Evolutionary conservation across 2,113 vertebrate species (phyloP).

Genomic region (Halichoerus grypus): DNA sequence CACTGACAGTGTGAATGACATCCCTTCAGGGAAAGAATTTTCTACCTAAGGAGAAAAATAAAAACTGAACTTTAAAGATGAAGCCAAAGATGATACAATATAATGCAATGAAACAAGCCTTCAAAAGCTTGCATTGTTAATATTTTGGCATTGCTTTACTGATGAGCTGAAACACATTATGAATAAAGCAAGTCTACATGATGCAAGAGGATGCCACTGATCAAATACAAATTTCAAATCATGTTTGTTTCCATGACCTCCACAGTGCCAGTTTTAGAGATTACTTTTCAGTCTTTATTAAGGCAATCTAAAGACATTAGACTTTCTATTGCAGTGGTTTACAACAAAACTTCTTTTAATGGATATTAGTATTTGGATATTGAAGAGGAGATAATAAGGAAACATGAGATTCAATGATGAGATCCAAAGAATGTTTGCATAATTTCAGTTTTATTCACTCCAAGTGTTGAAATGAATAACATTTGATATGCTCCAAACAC

Average conservation of each 20-base stretch:
- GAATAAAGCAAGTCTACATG: slow-evolving; percentile 55
- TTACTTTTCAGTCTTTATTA: slow-evolving; percentile 59
- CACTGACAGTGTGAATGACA: slow-evolving; percentile 33
- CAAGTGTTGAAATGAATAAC: slow-evolving; percentile 54
- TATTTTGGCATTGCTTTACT: slow-evolving; percentile 55
- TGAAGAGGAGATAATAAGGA: slow-evolving; percentile 58
- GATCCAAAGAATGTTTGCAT: slow-evolving; percentile 49
- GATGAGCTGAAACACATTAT: slow-evolving; percentile 59
- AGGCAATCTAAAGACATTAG: slow-evolving; percentile 6
- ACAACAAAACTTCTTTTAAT: slow-evolving; percentile 41
- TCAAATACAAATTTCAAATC: slow-evolving; percentile 65
- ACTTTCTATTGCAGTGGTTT: not conserved
- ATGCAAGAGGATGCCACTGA: slow-evolving; percentile 62
- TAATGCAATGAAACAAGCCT: slow-evolving; percentile 42
- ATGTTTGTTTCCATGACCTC: slow-evolving; percentile 56
- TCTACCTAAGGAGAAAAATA: slow-evolving; percentile 72
- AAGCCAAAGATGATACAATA: slow-evolving; percentile 68
- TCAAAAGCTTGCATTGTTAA: slow-evolving; percentile 66
- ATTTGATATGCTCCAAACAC: slow-evolving; percentile 33
- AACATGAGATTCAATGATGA: slow-evolving; percentile 43
- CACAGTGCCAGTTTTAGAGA: slow-evolving; percentile 4
- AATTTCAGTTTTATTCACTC: slow-evolving; percentile 67
- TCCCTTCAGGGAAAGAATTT: slow-evolving; percentile 69
- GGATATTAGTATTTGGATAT: slow-evolving; percentile 47
- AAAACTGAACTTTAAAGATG: slow-evolving; percentile 74